Conservation (phyloP, 2,888 invertebrate genomes). For the Cantharis flavilabris region DNA sequence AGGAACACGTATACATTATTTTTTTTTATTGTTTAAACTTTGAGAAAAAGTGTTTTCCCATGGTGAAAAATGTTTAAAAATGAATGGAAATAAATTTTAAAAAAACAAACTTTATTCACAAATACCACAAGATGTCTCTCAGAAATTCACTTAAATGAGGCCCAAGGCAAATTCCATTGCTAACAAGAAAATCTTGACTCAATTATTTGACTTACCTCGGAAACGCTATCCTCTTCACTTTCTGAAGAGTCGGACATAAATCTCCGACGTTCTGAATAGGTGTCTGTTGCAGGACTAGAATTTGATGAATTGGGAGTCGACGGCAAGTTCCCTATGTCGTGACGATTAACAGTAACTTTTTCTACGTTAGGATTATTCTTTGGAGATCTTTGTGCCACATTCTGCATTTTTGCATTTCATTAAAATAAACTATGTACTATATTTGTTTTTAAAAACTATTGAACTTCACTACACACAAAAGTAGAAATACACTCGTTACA, state of each 20-base stretch:
- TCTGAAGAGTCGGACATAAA: constrained; percentile 93
- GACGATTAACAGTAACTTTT: constrained; percentile 72
- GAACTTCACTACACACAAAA: constrained; percentile 51
- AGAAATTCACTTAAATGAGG: constrained; percentile 61
- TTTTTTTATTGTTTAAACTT: constrained; percentile 13
- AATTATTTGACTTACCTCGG: constrained; percentile 75
- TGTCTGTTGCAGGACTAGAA: constrained; percentile 84
- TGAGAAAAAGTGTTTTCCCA: neutral
- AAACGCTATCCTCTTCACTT: constrained; percentile 95
- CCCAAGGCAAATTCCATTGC: constrained; percentile 47
- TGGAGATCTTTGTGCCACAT: constrained; percentile 77
- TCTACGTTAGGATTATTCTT: constrained; percentile 83
- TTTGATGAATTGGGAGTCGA: constrained; percentile 82
- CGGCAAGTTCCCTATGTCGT: constrained; percentile 71
- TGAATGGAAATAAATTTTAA: neutral
- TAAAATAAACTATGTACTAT: constrained; percentile 58
- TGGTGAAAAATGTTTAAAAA: neutral
- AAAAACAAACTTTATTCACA: constrained; percentile 10
- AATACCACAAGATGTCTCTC: constrained; percentile 69
- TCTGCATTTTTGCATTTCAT: constrained; percentile 86
- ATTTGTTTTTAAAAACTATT: constrained; percentile 46
- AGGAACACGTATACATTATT: constrained; percentile 23
- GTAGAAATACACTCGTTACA: constrained; percentile 66
- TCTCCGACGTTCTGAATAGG: constrained; percentile 83
- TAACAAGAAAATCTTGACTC: constrained; percentile 43